These are phyloP conservation scores for Drosophila peninsularis DNA, from an alignment of 2,888 invertebrate species.

Conservation along the genomic window DNA sequence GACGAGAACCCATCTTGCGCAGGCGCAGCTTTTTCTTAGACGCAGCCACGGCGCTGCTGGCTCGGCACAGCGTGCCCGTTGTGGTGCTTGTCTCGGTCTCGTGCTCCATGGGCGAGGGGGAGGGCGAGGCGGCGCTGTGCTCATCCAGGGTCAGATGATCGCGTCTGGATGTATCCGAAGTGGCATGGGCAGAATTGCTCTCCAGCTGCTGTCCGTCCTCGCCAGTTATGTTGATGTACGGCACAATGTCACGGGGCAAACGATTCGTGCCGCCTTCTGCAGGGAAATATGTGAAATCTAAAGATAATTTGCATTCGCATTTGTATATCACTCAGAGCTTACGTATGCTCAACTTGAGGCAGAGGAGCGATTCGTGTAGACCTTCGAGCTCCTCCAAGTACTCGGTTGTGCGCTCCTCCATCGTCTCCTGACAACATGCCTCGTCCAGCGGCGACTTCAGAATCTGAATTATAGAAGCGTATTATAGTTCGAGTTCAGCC, in stretches of 20 bases:
- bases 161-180: constrained; percentile 54
- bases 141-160: constrained; percentile 75
- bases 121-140: constrained; percentile 67
- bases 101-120: constrained; percentile 63
- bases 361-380: constrained; percentile 78
- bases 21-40: constrained; percentile 82
- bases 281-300: not conserved
- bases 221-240: constrained; percentile 83
- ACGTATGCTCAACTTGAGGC: constrained; percentile 81
- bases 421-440: constrained; percentile 82
- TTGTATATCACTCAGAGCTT: constrained; percentile 30
- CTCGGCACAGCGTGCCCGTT: constrained; percentile 61
- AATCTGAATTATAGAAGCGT: constrained; percentile 51
- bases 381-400: constrained; percentile 81
- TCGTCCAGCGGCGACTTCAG: constrained; percentile 80
- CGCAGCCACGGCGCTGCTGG: constrained; percentile 33
- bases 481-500: not conserved
- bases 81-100: constrained; percentile 73
- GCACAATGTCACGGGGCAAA: constrained; percentile 73
- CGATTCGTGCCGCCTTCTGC: constrained; percentile 76
- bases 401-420: constrained; percentile 77
- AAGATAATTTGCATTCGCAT: no score
- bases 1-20: constrained; percentile 84
- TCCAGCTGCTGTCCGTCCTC: constrained; percentile 76
- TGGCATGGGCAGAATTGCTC: constrained; percentile 52